A percentile compares a stretch with the other conserved stretches of the same genome.
phyloP scores from a whole-genome alignment of 2,797 vertebrate species.

The Phataginus tetradactyla region DNA sequence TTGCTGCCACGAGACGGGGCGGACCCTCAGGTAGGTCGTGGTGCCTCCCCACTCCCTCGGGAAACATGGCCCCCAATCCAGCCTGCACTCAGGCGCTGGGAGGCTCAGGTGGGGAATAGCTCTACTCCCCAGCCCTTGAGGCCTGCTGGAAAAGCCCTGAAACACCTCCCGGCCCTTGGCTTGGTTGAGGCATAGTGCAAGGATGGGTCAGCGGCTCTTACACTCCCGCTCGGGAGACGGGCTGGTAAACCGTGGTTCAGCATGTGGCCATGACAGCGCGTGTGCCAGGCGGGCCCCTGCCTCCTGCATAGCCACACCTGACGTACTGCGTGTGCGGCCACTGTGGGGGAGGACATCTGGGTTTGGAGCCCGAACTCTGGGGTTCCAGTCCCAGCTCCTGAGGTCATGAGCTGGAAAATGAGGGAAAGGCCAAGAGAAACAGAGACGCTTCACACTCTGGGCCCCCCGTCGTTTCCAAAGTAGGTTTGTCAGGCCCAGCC shows the following conservation, averaged over 20 bases:
- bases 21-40: not conserved
- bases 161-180: not conserved
- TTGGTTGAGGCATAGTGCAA: not conserved
- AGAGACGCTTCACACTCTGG: not conserved
- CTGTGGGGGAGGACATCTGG: not conserved
- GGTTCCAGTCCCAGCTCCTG: not conserved
- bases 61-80: accelerated
- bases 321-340: accelerated
- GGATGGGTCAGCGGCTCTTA: accelerated
- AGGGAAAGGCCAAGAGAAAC: not conserved
- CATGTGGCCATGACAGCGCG: not conserved
- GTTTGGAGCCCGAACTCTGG: accelerated
- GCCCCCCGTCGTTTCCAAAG: not conserved
- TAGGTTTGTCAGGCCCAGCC: not conserved
- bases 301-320: accelerated
- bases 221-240: accelerated
- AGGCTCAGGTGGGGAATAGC: not conserved
- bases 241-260: accelerated
- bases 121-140: too few species aligned
- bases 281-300: not conserved
- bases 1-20: not conserved
- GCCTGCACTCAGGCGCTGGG: too few species aligned
- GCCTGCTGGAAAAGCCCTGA: not conserved
- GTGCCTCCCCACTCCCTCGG: not conserved
- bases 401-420: accelerated